Conservation (phyloP, 2,888 invertebrate species). For the Caradrina kadenii region DNA sequence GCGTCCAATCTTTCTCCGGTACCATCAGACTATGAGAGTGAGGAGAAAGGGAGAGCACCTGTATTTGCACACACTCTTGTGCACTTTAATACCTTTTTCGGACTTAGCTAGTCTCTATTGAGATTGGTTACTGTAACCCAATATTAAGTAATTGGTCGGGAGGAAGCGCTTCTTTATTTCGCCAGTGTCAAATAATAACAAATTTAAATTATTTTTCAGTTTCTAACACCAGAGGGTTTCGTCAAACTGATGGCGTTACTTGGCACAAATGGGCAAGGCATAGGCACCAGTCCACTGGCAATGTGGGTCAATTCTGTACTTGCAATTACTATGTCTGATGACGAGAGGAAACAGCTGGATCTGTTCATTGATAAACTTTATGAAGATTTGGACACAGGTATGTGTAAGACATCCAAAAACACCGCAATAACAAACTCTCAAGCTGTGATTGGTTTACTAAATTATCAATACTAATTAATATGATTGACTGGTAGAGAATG, state of each 20-base stretch:
- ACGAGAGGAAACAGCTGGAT: conserved; percentile 93
- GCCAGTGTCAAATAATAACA: background rate
- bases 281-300: conserved; percentile 97
- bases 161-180: background rate
- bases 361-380: conserved; percentile 95
- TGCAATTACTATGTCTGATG: conserved; percentile 92
- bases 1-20: too few species aligned
- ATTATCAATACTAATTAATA: too few species aligned
- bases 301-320: conserved; percentile 96
- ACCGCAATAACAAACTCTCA: too few species aligned
- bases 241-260: conserved; percentile 92
- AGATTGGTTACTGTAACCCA: too few species aligned
- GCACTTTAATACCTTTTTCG: too few species aligned
- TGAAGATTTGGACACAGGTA: conserved; percentile 95
- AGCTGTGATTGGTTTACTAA: too few species aligned
- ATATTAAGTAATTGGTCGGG: too few species aligned
- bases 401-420: conserved; percentile 35
- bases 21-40: too few species aligned
- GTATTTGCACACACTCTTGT: too few species aligned
- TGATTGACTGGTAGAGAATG: too few species aligned
- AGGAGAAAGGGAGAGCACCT: too few species aligned
- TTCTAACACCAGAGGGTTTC: conserved; percentile 96
- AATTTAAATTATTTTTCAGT: conserved; percentile 75
- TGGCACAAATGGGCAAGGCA: conserved; percentile 98
- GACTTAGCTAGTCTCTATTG: too few species aligned